phyloP scores from a whole-genome alignment of 2,797 vertebrate genomes.

The Aselliscus stoliczkanus region DNA sequence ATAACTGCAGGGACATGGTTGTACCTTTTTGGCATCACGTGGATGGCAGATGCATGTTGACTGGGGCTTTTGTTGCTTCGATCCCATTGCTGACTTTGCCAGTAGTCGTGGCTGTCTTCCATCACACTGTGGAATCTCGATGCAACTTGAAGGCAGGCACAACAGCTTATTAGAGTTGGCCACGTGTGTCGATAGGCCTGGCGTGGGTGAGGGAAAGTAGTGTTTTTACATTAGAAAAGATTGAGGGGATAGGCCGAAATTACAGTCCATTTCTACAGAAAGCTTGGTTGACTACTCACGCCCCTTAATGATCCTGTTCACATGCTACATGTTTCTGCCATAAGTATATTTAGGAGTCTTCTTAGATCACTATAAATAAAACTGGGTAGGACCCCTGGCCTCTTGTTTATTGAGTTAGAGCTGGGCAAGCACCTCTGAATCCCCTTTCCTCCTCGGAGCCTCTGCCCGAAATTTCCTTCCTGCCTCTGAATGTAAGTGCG shows the following conservation, averaged over 20 bases:
- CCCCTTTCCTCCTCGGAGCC: neutral
- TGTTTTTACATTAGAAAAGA: constrained; percentile 11
- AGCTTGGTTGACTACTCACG: neutral
- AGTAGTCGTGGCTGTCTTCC: neutral
- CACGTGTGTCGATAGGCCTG: neutral
- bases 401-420: neutral
- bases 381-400: neutral
- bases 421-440: neutral
- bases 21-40: neutral
- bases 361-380: neutral
- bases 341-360: neutral
- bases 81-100: neutral
- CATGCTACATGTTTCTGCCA: neutral
- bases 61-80: neutral
- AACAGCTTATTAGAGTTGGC: neutral
- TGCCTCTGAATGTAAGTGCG: neutral
- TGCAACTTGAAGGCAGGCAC: neutral
- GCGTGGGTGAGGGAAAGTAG: neutral
- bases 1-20: neutral
- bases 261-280: neutral
- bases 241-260: neutral
- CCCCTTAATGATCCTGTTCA: neutral
- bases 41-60: neutral
- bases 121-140: neutral
- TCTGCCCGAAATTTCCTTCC: neutral